Evolutionary conservation across 2,888 invertebrate species (phyloP), one percentile per base, ranked within the genome.

Genomic region (Catotricha subobsoleta): DNA sequence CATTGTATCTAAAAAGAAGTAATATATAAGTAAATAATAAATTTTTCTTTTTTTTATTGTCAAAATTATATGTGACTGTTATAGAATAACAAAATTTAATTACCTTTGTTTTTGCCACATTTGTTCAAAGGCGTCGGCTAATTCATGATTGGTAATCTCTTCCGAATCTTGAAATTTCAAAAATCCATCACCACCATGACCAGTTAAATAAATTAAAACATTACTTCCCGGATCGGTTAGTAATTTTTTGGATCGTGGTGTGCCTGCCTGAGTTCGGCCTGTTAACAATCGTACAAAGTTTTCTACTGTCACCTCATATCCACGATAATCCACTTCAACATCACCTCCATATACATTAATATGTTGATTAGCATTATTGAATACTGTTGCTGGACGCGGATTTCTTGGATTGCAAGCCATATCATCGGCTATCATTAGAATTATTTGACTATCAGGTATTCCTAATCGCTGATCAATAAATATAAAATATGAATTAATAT

Each of bases 331-430:
- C 0, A 97, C 98, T 68, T 99, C 97, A 5, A 98, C 94, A 68
- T 99, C 97, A 64, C 95, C 92, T 33, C 97, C 97, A 60, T 98
- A 99, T 1, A 98, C 92, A 67, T 99, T 97, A 40, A 95, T 92
- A 55, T 94, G 88, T 58, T 97, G 90, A 60, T 92, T 86, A 15
- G 91, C 91, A 64, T 97, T 95, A 59, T 98, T 98, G 60, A 90
- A 98, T 12, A 98, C 94, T 2, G 94, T 92, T 0, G 91, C 97
- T 4, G 98, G 97, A 12, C 91, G 71, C 0, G 98, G 97, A 66
- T 99, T 99, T 47, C 98, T 68, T 0, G 95, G 80, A 66, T 98
- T 98, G 56, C 98, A 99, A 0, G 98, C 97, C 92, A 98, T 97
- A 57, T 98, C 97, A 63, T 99, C 98, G 2, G 98, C 97, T 48